Evolutionary conservation across 2,113 vertebrate genomes (phyloP).

Genomic region (Silurus glanis): DNA sequence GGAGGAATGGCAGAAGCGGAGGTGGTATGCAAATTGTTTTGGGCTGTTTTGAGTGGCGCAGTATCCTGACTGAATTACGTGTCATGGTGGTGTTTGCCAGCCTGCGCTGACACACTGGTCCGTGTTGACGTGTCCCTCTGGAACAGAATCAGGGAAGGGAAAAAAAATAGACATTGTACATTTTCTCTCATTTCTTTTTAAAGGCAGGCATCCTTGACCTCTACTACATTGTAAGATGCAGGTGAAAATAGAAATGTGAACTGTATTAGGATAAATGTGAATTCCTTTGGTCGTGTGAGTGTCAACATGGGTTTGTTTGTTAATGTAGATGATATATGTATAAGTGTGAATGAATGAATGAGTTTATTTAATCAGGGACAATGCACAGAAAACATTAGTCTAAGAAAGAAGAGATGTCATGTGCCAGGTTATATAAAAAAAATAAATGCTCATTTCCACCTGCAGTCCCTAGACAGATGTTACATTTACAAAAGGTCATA

Average conservation of each 20-base stretch:
- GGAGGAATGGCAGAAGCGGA: constrained; percentile 18
- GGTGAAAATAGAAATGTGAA: not conserved
- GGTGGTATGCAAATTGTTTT: constrained; percentile 17
- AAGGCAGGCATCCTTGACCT: not conserved
- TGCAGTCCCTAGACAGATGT: too few relatives aligned
- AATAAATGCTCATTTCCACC: too few relatives aligned
- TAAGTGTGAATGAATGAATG: not conserved
- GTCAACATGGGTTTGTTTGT: not conserved
- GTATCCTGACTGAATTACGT: not conserved
- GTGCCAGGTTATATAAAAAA: too few relatives aligned
- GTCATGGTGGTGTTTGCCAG: constrained; percentile 24
- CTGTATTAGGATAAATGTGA: not conserved
- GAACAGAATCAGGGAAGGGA: not conserved
- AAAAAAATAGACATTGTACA: not conserved
- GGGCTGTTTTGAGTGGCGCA: constrained; percentile 5
- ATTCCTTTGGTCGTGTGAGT: not conserved
- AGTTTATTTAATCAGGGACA: too few relatives aligned
- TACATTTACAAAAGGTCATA: too few relatives aligned
- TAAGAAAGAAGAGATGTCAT: too few relatives aligned
- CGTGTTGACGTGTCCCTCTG: not conserved
- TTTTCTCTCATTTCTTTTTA: not conserved
- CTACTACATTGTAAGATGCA: not conserved
- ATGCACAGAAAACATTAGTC: too few relatives aligned
- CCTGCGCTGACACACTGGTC: constrained; percentile 13
- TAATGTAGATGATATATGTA: not conserved